phyloP scores from a whole-genome alignment of 2,888 invertebrate genomes.

The Drosophila tripunctata region DNA sequence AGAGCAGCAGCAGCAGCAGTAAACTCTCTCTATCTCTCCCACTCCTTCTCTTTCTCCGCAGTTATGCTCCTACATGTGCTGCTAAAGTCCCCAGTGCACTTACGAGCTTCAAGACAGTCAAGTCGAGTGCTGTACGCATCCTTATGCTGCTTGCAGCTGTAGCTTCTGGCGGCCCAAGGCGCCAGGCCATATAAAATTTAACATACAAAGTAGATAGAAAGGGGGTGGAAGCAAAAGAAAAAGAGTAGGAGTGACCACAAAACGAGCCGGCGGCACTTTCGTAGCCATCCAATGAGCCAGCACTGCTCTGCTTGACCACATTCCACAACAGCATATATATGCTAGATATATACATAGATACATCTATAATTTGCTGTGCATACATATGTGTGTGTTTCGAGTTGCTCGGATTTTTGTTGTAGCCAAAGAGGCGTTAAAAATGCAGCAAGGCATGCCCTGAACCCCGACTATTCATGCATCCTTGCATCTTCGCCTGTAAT shows the following conservation, averaged over 20 bases:
- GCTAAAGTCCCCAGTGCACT: constrained; percentile 69
- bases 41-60: too few relatives aligned
- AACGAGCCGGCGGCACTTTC: constrained; percentile 50
- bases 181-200: constrained; percentile 53
- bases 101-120: constrained; percentile 43
- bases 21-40: not conserved
- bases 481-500: constrained; percentile 15
- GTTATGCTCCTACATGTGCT: constrained; percentile 1
- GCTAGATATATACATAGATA: constrained; percentile 12
- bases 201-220: constrained; percentile 35
- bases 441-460: constrained; percentile 30
- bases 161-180: constrained; percentile 21
- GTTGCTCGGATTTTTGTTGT: constrained; percentile 20
- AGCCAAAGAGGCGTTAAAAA: constrained; percentile 34
- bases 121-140: constrained; percentile 6
- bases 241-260: constrained; percentile 60
- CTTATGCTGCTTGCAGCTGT: constrained; percentile 4
- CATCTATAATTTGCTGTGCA: constrained; percentile 1
- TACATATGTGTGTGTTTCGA: not conserved
- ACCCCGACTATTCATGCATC: constrained; percentile 10
- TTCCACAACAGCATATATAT: constrained; percentile 28
- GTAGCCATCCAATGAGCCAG: constrained; percentile 30
- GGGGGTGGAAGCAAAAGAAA: not conserved
- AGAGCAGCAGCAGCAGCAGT: not conserved
- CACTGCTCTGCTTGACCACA: constrained; percentile 22